phyloP scores from a whole-genome alignment of 1,140 invertebrate species.

The Drosophila nasuta region DNA sequence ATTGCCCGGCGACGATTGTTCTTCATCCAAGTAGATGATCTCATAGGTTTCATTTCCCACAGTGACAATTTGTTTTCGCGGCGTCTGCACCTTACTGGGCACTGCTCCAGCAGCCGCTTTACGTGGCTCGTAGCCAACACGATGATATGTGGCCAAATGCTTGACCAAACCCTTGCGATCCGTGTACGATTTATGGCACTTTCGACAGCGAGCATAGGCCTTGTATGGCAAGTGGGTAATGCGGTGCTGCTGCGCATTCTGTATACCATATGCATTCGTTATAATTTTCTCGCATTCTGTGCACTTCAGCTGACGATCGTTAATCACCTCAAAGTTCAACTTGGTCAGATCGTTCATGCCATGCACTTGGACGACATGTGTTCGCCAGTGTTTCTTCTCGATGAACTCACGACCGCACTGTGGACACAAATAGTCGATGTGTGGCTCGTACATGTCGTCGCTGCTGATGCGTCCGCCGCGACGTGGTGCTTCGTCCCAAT shows the following conservation, averaged over 20 bases:
- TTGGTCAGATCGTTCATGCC: conserved; percentile 71
- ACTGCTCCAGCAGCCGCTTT: conserved; percentile 14
- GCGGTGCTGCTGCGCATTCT: conserved; percentile 80
- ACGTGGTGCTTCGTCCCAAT: conserved; percentile 55
- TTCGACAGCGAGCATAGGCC: conserved; percentile 72
- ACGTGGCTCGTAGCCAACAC: conserved; percentile 52
- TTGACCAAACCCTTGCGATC: conserved; percentile 79
- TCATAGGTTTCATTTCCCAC: conserved; percentile 74
- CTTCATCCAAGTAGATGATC: conserved; percentile 75
- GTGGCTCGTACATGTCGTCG: conserved; percentile 73
- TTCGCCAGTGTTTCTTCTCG: conserved; percentile 80
- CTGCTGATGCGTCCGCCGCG: conserved; percentile 64
- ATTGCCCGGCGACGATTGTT: conserved; percentile 32
- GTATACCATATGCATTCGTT: conserved; percentile 80
- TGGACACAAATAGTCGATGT: conserved; percentile 79
- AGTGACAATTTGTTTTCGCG: conserved; percentile 68
- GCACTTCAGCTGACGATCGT: conserved; percentile 73
- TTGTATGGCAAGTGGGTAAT: conserved; percentile 78
- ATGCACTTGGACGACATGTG: conserved; percentile 70
- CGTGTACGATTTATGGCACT: conserved; percentile 77
- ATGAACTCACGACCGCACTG: conserved; percentile 76
- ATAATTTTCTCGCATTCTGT: conserved; percentile 78
- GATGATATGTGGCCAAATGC: conserved; percentile 72
- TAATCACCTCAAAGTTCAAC: conserved; percentile 72
- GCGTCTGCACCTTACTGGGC: conserved; percentile 23